Evolutionary conservation across 2,113 vertebrate species (phyloP).

Genomic region (Canis aureus): DNA sequence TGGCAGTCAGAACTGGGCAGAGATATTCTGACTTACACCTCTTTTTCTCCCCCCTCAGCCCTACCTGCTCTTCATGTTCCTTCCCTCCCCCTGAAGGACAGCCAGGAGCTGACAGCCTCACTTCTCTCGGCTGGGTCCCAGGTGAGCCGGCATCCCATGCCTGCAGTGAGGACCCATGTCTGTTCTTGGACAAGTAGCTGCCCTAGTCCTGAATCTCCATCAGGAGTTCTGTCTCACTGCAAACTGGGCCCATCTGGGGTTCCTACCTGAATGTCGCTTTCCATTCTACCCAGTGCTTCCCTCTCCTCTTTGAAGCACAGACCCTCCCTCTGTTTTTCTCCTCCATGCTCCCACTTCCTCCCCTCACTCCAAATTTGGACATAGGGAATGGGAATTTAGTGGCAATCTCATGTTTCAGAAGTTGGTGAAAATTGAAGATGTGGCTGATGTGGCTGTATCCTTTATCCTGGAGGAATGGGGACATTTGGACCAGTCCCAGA

Average conservation of each 20-base stretch:
- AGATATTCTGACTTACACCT: slow-evolving; percentile 32
- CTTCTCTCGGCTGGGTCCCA: slow-evolving; percentile 77
- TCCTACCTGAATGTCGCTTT: not conserved
- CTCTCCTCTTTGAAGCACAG: not conserved
- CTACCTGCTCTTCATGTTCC: slow-evolving; percentile 77
- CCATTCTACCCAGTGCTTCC: not conserved
- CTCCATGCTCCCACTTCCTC: slow-evolving; percentile 5
- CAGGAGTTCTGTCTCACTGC: slow-evolving; percentile 1
- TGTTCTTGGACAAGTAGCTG: not conserved
- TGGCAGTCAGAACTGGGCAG: not conserved
- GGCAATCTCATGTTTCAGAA: slow-evolving; percentile 79
- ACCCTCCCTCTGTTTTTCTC: not conserved
- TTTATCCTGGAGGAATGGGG: slow-evolving; percentile 83
- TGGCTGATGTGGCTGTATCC: slow-evolving; percentile 81
- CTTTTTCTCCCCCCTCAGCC: slow-evolving; percentile 70
- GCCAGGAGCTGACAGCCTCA: slow-evolving; percentile 76
- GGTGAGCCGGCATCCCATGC: slow-evolving; percentile 70
- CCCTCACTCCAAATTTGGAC: slow-evolving; percentile 41
- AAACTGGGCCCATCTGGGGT: not conserved
- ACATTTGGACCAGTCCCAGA: slow-evolving; percentile 81
- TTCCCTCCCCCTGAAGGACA: slow-evolving; percentile 74
- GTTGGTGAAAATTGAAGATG: slow-evolving; percentile 83
- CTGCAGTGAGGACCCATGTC: not conserved
- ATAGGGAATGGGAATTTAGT: slow-evolving; percentile 69
- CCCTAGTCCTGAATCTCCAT: not conserved